Conservation (phyloP, 2,797 vertebrate genomes). For the Chelidonichthys spinosus region DNA sequence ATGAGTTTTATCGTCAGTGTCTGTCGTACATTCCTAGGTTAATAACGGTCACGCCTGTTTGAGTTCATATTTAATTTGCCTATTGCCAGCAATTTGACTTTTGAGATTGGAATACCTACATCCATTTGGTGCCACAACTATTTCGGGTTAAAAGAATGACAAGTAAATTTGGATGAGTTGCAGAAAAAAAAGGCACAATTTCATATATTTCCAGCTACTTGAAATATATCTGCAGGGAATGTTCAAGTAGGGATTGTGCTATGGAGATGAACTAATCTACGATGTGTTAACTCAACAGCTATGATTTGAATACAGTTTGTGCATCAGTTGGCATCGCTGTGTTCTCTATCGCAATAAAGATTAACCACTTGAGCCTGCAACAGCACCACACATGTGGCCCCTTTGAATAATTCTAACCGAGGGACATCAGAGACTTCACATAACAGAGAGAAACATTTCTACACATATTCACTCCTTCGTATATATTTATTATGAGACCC, state of each 20-base stretch:
- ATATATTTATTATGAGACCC: conserved; percentile 1
- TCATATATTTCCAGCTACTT: conserved; percentile 77
- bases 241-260: conserved; percentile 49
- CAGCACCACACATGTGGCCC: conserved; percentile 47
- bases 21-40: conserved; percentile 57
- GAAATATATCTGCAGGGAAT: conserved; percentile 70
- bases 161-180: conserved; percentile 74
- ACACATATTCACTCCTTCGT: conserved; percentile 4
- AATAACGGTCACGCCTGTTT: conserved; percentile 69
- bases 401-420: conserved; percentile 44
- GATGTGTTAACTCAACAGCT: conserved; percentile 42
- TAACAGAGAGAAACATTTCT: conserved; percentile 12
- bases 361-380: conserved; percentile 60
- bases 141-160: conserved; percentile 73
- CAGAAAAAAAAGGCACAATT: conserved; percentile 54
- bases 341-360: conserved; percentile 43
- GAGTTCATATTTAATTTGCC: conserved; percentile 67
- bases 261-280: conserved; percentile 70
- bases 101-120: conserved; percentile 70
- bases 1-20: conserved; percentile 70
- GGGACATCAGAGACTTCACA: conserved; percentile 24
- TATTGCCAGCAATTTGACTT: conserved; percentile 78
- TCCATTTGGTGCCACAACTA: conserved; percentile 70
- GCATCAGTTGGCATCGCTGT: conserved; percentile 36
- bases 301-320: conserved; percentile 71